Conservation (phyloP, 2,797 vertebrate genomes). For the Eleutherodactylus coqui region DNA sequence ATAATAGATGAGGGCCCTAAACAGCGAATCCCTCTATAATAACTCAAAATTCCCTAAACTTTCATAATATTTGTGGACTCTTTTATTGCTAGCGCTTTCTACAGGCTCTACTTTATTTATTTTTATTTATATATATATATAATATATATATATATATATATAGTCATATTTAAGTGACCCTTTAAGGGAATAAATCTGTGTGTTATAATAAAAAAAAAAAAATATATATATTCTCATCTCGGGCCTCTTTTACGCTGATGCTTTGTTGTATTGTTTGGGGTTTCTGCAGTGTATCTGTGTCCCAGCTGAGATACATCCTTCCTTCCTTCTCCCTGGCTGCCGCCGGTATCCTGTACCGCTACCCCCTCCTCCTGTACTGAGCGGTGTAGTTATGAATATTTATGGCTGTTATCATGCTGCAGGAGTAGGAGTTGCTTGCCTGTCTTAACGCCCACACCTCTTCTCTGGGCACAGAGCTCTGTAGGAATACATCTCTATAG, state of each 20-base stretch:
- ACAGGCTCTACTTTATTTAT: too few species aligned
- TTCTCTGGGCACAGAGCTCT: slow-evolving; percentile 56
- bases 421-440: slow-evolving; percentile 61
- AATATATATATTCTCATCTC: too few species aligned
- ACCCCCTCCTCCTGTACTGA: slow-evolving; percentile 46
- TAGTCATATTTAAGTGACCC: too few species aligned
- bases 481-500: slow-evolving; percentile 48
- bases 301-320: slow-evolving; percentile 8
- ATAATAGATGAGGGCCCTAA: too few species aligned
- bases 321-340: slow-evolving; percentile 23
- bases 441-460: slow-evolving; percentile 61
- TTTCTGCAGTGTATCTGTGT: not conserved
- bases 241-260: not conserved
- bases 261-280: not conserved
- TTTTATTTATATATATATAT: too few species aligned
- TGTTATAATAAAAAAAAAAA: too few species aligned
- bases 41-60: not conserved
- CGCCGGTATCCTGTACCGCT: slow-evolving; percentile 11
- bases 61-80: too few species aligned
- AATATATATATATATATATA: too few species aligned
- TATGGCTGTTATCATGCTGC: slow-evolving; percentile 61
- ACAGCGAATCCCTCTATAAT: too few species aligned
- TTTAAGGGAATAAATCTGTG: too few species aligned
- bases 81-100: too few species aligned
- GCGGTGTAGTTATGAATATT: slow-evolving; percentile 61